A percentile compares a stretch with the other conserved stretches of the same genome.
These are phyloP conservation scores for Tokudaia muenninki DNA, from an alignment of 2,797 vertebrate genomes.

Conservation along the genomic window DNA sequence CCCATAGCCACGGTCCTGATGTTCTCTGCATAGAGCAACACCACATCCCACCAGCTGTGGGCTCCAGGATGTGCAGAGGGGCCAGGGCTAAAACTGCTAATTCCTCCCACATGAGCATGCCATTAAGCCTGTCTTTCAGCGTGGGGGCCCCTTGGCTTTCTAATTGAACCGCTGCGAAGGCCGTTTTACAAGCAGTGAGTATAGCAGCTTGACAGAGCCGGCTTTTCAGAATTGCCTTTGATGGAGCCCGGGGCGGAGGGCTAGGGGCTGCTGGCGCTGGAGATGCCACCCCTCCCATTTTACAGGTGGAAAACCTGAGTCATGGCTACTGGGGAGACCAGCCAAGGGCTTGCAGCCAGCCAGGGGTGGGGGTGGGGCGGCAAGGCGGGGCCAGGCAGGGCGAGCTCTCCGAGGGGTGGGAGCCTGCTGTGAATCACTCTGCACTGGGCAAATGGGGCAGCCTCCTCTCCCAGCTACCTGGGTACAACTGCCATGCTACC, in stretches of 20 bases:
- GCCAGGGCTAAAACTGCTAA: conserved; percentile 82
- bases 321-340: conserved; percentile 45
- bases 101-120: conserved; percentile 81
- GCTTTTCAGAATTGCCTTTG: conserved; percentile 57
- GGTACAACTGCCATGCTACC: not conserved
- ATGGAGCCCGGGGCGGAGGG: not conserved
- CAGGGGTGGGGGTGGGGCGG: not conserved
- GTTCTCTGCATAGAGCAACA: conserved; percentile 63
- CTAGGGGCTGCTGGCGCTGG: not conserved
- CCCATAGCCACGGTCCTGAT: no score
- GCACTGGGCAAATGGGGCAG: not conserved
- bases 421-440: conserved; percentile 8
- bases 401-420: not conserved
- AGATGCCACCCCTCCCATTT: conserved; percentile 38
- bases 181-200: conserved; percentile 74
- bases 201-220: not conserved
- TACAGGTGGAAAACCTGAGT: conserved; percentile 82
- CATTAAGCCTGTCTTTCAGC: conserved; percentile 82
- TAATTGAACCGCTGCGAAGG: conserved; percentile 81
- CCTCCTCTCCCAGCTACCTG: not conserved
- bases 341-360: conserved; percentile 56
- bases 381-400: not conserved
- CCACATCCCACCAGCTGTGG: conserved; percentile 58
- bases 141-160: conserved; percentile 74
- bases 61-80: conserved; percentile 70